Evolutionary conservation across 1,140 invertebrate genomes (phyloP).

Genomic region (Papilio dardanus): DNA sequence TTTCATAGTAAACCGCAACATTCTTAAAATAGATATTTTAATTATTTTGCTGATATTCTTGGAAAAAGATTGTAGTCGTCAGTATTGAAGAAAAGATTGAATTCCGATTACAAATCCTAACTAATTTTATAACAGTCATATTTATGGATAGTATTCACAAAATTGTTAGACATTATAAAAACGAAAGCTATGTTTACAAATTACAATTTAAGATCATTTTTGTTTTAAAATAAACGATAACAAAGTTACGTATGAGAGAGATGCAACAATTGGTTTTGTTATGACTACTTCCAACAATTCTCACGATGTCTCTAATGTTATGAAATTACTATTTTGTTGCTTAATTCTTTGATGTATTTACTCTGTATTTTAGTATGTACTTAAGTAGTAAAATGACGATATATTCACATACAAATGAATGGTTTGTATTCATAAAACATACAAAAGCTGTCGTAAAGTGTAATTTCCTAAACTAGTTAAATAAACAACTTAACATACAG

Average conservation of each 20-base stretch:
- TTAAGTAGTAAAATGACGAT: neutral
- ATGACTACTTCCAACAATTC: neutral
- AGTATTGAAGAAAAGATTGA: too few relatives aligned
- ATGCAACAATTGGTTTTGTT: conserved; percentile 10
- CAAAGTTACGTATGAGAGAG: conserved; percentile 14
- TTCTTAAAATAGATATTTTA: too few relatives aligned
- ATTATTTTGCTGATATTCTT: too few relatives aligned
- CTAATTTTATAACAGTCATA: too few relatives aligned
- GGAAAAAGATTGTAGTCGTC: too few relatives aligned
- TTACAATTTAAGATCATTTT: neutral
- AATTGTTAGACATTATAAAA: neutral
- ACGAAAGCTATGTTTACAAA: conserved; percentile 15
- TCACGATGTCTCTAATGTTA: conserved; percentile 12
- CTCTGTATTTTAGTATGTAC: neutral
- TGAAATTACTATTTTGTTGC: conserved; percentile 21
- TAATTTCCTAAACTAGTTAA: neutral
- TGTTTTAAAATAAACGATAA: neutral
- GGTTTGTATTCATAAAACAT: neutral
- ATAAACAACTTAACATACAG: neutral
- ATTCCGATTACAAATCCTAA: too few relatives aligned
- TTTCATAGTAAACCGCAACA: too few relatives aligned
- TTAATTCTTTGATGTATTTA: neutral
- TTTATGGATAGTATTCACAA: neutral
- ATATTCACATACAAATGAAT: neutral
- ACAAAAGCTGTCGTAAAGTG: neutral